Conservation (phyloP, 1,140 invertebrate genomes). For the Anastatus disparis region DNA sequence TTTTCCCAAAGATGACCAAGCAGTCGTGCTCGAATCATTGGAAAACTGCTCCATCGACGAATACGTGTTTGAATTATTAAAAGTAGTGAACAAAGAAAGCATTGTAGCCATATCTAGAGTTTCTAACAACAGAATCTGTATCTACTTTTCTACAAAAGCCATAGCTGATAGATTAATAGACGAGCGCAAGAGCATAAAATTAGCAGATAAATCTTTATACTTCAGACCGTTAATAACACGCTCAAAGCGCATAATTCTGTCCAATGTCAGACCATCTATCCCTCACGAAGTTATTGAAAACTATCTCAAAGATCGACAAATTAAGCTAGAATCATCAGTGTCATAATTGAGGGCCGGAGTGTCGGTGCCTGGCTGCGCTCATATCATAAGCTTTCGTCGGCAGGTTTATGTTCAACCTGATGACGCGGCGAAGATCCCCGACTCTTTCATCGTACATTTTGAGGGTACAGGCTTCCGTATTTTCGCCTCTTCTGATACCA, state of each 20-base stretch:
- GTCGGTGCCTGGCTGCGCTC: not conserved
- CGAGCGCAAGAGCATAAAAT: not conserved
- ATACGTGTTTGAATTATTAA: conserved; percentile 14
- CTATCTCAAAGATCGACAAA: not conserved
- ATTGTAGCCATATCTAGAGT: conserved; percentile 27
- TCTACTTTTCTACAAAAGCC: conserved; percentile 9
- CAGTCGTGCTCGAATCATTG: conserved; percentile 18
- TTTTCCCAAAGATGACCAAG: conserved; percentile 34
- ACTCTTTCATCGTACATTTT: not conserved
- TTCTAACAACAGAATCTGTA: conserved; percentile 27
- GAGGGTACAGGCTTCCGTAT: not conserved
- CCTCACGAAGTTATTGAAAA: not conserved
- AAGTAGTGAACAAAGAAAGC: not conserved
- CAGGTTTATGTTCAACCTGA: not conserved
- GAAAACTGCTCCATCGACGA: conserved; percentile 19
- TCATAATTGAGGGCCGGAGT: not conserved
- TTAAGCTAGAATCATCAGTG: not conserved
- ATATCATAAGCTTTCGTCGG: conserved; percentile 9
- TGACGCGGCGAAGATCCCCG: not conserved
- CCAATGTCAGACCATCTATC: not conserved
- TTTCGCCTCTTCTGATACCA: not conserved
- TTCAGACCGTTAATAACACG: conserved; percentile 18
- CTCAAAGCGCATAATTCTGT: conserved; percentile 11
- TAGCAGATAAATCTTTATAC: not conserved
- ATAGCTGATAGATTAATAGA: conserved; percentile 16